These are phyloP conservation scores for Peromyscus maniculatus DNA, from an alignment of 2,113 vertebrate species.

Conservation along the genomic window DNA sequence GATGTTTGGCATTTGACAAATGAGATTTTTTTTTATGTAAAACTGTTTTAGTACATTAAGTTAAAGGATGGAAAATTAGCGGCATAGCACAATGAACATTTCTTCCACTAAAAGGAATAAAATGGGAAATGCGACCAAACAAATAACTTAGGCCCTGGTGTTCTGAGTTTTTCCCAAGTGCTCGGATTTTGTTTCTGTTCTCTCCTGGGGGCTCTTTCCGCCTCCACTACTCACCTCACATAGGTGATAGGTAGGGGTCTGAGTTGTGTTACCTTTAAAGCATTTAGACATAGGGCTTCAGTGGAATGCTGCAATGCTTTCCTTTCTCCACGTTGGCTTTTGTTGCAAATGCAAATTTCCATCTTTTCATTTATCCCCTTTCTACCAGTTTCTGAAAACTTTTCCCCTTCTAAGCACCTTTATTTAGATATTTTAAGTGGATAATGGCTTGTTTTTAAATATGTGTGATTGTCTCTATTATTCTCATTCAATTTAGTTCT, in stretches of 20 bases:
- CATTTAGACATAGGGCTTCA: conserved; percentile 58
- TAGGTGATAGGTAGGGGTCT: conserved; percentile 40
- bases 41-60: conserved; percentile 78
- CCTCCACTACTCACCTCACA: conserved; percentile 27
- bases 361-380: conserved; percentile 19
- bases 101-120: conserved; percentile 54
- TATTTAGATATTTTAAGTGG: neutral
- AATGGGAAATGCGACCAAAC: conserved; percentile 55
- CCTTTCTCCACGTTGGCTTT: conserved; percentile 40
- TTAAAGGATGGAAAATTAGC: conserved; percentile 79
- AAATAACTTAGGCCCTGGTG: conserved; percentile 31
- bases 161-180: conserved; percentile 36
- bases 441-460: conserved; percentile 4
- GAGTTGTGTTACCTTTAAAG: conserved; percentile 52
- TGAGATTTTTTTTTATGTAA: conserved; percentile 78
- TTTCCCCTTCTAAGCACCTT: neutral
- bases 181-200: conserved; percentile 62
- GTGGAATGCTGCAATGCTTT: conserved; percentile 22
- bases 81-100: conserved; percentile 64
- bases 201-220: conserved; percentile 55
- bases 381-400: neutral
- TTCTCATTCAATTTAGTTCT: conserved; percentile 32
- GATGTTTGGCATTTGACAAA: conserved; percentile 82
- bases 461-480: neutral
- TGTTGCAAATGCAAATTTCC: neutral